These are phyloP conservation scores for Ataeniobius toweri DNA, from an alignment of 2,797 vertebrate genomes.

Conservation along the genomic window DNA sequence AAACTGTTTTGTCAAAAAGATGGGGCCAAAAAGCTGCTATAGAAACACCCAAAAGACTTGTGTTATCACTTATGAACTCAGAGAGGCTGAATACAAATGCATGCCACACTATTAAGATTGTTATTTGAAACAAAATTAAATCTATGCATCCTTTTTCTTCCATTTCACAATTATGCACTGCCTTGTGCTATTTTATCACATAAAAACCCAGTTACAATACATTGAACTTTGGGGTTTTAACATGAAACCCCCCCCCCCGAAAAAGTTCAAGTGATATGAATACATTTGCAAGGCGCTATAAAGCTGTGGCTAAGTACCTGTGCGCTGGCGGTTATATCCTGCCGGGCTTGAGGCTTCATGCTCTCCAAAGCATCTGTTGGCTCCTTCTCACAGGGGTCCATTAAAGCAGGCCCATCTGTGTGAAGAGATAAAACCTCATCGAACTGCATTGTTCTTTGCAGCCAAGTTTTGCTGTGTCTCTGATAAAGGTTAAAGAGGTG, in stretches of 20 bases:
- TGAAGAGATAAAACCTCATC: neutral
- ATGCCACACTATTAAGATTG: neutral
- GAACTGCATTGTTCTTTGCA: neutral
- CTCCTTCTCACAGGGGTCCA: conserved; percentile 86
- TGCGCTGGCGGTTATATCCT: conserved; percentile 83
- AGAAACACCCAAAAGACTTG: neutral
- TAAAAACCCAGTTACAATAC: neutral
- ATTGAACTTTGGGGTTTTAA: neutral
- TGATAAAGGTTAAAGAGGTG: too few species aligned
- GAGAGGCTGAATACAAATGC: neutral
- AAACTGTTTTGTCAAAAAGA: neutral
- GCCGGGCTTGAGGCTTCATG: conserved; percentile 79
- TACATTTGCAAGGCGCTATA: neutral
- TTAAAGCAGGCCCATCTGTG: conserved; percentile 84
- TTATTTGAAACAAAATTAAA: neutral
- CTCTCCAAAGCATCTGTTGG: conserved; percentile 74
- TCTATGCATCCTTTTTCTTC: neutral
- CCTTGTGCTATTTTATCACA: neutral
- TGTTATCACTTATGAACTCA: neutral
- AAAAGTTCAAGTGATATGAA: neutral
- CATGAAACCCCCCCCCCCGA: too few species aligned
- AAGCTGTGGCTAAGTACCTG: conserved; percentile 66
- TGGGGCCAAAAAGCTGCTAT: neutral
- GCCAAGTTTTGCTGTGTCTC: neutral
- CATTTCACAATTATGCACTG: neutral